Base-by-base conservation (phyloP, 2,888 invertebrate genomes). In the Tribolium freemani region DNA sequence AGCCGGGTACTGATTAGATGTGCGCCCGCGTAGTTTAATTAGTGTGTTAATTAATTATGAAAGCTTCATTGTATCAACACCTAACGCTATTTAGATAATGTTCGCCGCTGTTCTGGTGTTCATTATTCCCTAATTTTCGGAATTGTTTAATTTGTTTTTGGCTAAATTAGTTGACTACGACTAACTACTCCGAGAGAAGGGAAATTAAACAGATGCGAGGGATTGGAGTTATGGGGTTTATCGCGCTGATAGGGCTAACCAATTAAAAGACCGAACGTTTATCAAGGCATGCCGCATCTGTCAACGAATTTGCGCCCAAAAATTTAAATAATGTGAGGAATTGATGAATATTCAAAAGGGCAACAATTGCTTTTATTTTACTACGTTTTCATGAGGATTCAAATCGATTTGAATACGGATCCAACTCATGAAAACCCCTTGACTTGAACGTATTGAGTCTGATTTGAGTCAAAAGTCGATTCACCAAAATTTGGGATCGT, bases 21-120 rank as follows among this genome's bases (percentile, higher is more conserved):
- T 78, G 82, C 83, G 80, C 83, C 83, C 82, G 85, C 83, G 84
- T 82, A 85, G 85, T 85, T 86, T 86, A 86, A 86, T 86, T 86
- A 86, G 81, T 82, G 83, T 81, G 80, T 83, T 85, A 86, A 86
- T 86, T 86, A 86, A 86, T 86, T 84, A 86, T 86, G 85, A 85
- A 86, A 83, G 84, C 84, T 83, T 79, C 83, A 82, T 83, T 82
- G 81, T 82, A 83, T 83, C 84, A 83, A 83, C 84, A 83, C 84
- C 81, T 83, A 82, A 80, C 82, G 83, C 82, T 79, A 81, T 81
- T 83, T 82, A 81, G 82, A 82, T 83, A 82, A 82, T 83, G 82
- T 79, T 80, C 78, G 73, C 75, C 72, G 76, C 78, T 76, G 72
- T 76, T 70, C 72, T 61, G 67, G 58, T 63, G 75, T 79, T 78